phyloP scores from a whole-genome alignment of 1,140 invertebrate genomes.

The Physella acuta region DNA sequence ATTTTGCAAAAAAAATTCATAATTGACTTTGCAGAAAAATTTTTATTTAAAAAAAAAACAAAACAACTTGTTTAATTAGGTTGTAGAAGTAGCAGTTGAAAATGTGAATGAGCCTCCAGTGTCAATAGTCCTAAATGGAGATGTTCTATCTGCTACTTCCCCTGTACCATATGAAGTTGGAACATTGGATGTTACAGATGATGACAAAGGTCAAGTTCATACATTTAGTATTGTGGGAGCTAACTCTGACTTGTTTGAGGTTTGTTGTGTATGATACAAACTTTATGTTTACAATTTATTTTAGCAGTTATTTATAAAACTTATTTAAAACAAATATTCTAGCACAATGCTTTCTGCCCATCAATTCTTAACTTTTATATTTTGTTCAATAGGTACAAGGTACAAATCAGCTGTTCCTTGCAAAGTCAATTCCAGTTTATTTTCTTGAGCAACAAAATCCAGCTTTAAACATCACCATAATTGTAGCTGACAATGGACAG shows the following conservation, averaged over 20 bases:
- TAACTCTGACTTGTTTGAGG: conserved; percentile 41
- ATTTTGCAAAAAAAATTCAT: no score
- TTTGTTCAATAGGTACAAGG: conserved; percentile 31
- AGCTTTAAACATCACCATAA: conserved; percentile 33
- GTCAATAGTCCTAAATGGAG: conserved; percentile 33
- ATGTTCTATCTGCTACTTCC: conserved; percentile 30
- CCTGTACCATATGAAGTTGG: conserved; percentile 29
- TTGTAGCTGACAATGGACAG: conserved; percentile 39
- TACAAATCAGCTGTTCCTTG: conserved; percentile 27
- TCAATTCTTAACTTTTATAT: no score
- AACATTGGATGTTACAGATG: conserved; percentile 32
- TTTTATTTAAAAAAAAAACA: no score
- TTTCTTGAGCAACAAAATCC: conserved; percentile 29
- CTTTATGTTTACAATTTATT: no score
- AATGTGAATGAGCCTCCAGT: conserved; percentile 45
- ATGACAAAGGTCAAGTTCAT: conserved; percentile 37
- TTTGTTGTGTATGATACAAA: no score
- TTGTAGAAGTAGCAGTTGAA: no score
- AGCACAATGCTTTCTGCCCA: no score
- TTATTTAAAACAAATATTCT: no score
- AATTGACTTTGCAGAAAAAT: no score
- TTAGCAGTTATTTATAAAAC: no score
- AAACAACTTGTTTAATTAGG: no score
- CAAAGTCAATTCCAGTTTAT: conserved; percentile 26
- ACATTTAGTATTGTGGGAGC: conserved; percentile 30